A percentile compares a stretch with the other conserved stretches of the same genome.
Evolutionary conservation across 37 sponge, comb jelly and placozoan species (phyloP).

Genomic region (Eunapius fragilis): DNA sequence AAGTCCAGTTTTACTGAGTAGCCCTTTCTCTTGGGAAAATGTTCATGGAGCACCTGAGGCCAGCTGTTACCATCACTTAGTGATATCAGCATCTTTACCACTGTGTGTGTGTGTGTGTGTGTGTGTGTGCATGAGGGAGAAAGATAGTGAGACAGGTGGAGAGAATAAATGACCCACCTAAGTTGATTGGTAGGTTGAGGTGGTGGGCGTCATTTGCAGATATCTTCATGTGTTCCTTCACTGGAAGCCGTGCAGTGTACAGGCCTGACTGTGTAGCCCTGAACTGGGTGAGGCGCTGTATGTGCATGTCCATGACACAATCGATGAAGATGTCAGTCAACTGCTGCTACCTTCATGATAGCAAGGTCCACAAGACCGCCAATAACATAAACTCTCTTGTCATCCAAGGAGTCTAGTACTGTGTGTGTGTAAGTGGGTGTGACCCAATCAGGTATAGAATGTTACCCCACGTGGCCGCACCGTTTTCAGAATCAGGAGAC

Average conservation of each 20-base stretch:
- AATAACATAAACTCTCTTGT: background rate
- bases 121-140: background rate
- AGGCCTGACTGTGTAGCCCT: slow-evolving; percentile 3
- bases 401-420: background rate
- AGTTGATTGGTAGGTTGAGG: slow-evolving; percentile 15
- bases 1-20: background rate
- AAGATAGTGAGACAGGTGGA: background rate
- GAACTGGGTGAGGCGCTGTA: slow-evolving; percentile 11
- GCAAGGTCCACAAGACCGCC: background rate
- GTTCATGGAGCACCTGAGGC: background rate
- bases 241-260: slow-evolving; percentile 8
- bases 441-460: background rate
- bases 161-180: background rate
- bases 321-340: no score
- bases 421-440: background rate
- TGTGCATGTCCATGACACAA: no score
- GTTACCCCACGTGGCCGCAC: background rate
- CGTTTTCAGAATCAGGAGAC: slow-evolving; percentile 2
- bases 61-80: background rate
- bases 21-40: slow-evolving; percentile 16
- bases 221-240: background rate
- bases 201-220: background rate
- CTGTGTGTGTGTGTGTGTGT: slow-evolving; percentile 15
- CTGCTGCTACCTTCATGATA: background rate
- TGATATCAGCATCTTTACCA: background rate